Percentiles rank a stretch among this genome's conserved stretches.
phyloP scores from a whole-genome alignment of 2,888 invertebrate genomes.

The Hydroisotoma schaefferi region DNA sequence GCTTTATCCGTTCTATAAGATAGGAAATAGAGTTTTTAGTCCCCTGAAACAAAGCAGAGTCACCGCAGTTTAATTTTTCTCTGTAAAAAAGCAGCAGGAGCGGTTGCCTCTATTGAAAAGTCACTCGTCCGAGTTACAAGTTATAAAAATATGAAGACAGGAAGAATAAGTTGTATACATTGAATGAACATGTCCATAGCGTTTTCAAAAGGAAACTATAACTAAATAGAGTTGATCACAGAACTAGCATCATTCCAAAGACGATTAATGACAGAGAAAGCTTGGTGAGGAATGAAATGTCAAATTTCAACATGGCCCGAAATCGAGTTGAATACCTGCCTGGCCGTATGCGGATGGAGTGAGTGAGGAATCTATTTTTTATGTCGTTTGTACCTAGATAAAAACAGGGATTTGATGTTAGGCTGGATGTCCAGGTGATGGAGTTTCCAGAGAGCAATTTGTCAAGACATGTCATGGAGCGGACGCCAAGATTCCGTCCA shows the following conservation, averaged over 20 bases:
- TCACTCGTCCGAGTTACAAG: conserved; percentile 7
- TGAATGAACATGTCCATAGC: too few species aligned
- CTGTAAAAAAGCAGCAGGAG: background rate
- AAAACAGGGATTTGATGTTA: conserved; percentile 3
- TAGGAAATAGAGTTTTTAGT: background rate
- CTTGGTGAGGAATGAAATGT: conserved; percentile 14
- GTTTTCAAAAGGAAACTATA: too few species aligned
- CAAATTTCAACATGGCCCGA: conserved; percentile 14
- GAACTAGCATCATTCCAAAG: background rate
- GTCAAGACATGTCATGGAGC: conserved; percentile 41
- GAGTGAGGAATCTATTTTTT: conserved; percentile 27
- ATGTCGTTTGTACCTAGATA: conserved; percentile 12
- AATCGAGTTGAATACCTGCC: too few species aligned
- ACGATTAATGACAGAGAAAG: conserved; percentile 14
- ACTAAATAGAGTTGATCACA: conserved; percentile 6
- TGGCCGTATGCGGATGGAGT: conserved; percentile 10
- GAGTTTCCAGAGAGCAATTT: conserved; percentile 39
- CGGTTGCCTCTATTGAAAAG: conserved; percentile 10
- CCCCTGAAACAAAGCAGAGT: conserved; percentile 10
- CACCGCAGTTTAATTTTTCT: conserved; percentile 13
- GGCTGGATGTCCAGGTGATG: conserved; percentile 31
- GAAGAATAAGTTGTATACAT: too few species aligned
- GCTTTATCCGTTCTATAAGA: too few species aligned
- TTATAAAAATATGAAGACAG: too few species aligned
- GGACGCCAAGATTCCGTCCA: conserved; percentile 26